Conservation (phyloP, 2,113 vertebrate species). For the Piprites chloris region DNA sequence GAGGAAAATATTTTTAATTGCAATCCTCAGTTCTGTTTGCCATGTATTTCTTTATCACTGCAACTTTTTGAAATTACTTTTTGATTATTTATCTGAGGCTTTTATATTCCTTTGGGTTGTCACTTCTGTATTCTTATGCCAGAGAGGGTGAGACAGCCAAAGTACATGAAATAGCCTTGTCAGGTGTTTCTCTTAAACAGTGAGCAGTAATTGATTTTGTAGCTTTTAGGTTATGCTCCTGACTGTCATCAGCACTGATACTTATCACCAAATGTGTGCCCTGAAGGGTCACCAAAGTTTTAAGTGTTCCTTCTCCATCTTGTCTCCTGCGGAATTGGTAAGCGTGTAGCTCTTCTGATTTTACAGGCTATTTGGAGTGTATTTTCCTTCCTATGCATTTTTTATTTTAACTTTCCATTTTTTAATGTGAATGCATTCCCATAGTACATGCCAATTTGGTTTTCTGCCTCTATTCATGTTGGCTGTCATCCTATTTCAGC, state of each 20-base stretch:
- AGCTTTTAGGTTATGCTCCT: not conserved
- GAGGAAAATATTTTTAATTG: not conserved
- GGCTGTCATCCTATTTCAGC: not conserved
- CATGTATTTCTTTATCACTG: not conserved
- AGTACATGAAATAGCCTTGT: not conserved
- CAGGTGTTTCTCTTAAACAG: not conserved
- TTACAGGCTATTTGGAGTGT: not conserved
- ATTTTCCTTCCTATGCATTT: not conserved
- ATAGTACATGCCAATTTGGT: not conserved
- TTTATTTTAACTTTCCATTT: not conserved
- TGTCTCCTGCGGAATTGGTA: not conserved
- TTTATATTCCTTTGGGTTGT: not conserved
- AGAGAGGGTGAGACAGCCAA: not conserved
- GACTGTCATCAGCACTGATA: not conserved
- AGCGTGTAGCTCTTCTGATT: not conserved
- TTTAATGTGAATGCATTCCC: not conserved
- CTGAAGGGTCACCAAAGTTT: not conserved
- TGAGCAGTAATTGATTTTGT: not conserved
- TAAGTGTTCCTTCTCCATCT: not conserved
- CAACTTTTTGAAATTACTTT: not conserved
- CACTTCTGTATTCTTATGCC: not conserved
- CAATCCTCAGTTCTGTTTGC: not conserved
- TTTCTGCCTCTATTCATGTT: constrained; percentile 8
- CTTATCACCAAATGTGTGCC: not conserved
- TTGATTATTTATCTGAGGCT: not conserved